A percentile compares a stretch with the other conserved stretches of the same genome.
Evolutionary conservation across 1,140 invertebrate genomes (phyloP).

Genomic region (Steinernema feltiae): DNA sequence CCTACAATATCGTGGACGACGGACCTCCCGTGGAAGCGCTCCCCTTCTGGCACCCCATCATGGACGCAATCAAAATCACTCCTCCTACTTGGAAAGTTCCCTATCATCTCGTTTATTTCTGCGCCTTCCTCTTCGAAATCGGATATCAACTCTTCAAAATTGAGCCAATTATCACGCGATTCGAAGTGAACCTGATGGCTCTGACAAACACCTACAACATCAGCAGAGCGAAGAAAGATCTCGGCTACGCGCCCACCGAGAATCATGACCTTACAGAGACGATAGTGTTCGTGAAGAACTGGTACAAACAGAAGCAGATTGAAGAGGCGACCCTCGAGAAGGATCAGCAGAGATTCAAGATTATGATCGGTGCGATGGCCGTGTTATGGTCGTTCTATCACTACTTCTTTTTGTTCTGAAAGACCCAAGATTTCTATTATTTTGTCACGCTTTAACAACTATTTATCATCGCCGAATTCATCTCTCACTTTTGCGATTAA

Average conservation of each 20-base stretch:
- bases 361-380: background rate
- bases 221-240: conserved; percentile 31
- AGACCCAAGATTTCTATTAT: no score
- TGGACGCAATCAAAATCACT: conserved; percentile 22
- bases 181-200: conserved; percentile 40
- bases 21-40: conserved; percentile 32
- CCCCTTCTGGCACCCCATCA: conserved; percentile 30
- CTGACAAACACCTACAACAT: conserved; percentile 45
- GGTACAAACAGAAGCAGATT: background rate
- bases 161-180: conserved; percentile 41
- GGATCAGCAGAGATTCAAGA: background rate
- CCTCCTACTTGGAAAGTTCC: conserved; percentile 21
- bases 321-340: background rate
- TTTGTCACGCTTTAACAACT: no score
- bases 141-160: conserved; percentile 33
- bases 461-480: no score
- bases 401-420: background rate
- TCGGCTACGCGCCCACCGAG: conserved; percentile 27
- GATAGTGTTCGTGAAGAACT: conserved; percentile 1
- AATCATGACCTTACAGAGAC: conserved; percentile 24
- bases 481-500: no score
- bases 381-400: background rate
- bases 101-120: conserved; percentile 31
- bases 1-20: conserved; percentile 41
- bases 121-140: conserved; percentile 34